Evolutionary conservation across 2,113 vertebrate genomes (phyloP), one percentile per base, ranked within the genome.

Genomic region (Lucifuga dentata): DNA sequence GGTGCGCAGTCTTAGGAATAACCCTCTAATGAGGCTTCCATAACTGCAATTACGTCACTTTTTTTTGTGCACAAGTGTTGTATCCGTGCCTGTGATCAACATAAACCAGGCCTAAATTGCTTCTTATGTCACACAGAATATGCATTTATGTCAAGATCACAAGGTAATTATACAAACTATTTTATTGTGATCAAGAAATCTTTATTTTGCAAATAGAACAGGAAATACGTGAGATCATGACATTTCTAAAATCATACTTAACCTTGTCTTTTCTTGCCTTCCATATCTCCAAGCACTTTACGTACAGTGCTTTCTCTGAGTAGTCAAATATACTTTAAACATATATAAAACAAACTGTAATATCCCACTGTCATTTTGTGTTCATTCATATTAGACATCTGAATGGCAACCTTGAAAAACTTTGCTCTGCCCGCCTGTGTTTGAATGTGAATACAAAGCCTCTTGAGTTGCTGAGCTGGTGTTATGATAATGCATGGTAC

Each of bases 401-500:
- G 48, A 65, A 77, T 70, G 63, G 59, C 51, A 78, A 62, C 76
- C 66, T 71, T 71, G 61, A 44, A 66, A 68, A 57, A 67, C 35
- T 35, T 48, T 53, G 58, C 68, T 75, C 83, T 78, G 63, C 73
- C 51, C 76, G 80, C 80, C 71, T 87, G 78, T 70, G 59, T 81
- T 76, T 80, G 39, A 89, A 80, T 81, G 78, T 73, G 51, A 90
- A 86, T 85, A 83, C 84, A 81, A 70, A 86, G 78, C 69, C 35
- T 36, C n/a, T n/a, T n/a, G n/a, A 66, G 74, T 73, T 88, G 83
- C 78, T 89, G 88, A 88, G 85, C 52, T 76, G 63, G 81, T 80
- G 73, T 86, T 88, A 89, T 88, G 85, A 87, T 86, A 86, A 88
- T 90, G 74, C 70, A 20, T 17, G 62, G 83, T 77, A 79, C 76